A percentile compares a stretch with the other conserved stretches of the same genome.
These are phyloP conservation scores for Pomacea canaliculata DNA, from an alignment of 2,888 invertebrate genomes.

Conservation along the genomic window DNA sequence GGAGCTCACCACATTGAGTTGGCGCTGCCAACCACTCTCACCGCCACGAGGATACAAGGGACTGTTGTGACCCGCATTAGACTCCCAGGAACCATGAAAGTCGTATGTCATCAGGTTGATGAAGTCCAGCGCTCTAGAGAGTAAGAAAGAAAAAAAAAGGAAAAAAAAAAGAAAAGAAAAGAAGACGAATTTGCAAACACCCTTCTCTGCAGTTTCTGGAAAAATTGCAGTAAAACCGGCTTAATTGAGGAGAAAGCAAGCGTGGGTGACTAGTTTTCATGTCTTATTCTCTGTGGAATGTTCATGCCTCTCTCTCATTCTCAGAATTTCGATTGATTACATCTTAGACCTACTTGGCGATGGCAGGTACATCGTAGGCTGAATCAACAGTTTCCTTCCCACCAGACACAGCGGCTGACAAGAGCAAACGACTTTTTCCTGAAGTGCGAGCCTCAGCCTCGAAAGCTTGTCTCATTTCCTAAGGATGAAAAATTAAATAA, in stretches of 20 bases:
- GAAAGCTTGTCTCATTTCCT: conserved; percentile 60
- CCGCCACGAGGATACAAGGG: conserved; percentile 51
- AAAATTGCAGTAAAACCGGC: no score
- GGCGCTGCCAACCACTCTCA: conserved; percentile 33
- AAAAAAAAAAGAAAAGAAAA: neutral
- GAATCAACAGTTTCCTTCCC: conserved; percentile 59
- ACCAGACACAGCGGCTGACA: conserved; percentile 65
- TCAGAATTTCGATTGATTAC: neutral
- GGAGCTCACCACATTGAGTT: conserved; percentile 37
- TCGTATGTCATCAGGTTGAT: conserved; percentile 63
- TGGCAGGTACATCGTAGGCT: conserved; percentile 58
- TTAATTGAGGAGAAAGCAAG: no score
- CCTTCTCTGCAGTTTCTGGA: no score
- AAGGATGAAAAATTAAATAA: neutral
- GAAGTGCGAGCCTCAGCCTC: conserved; percentile 48
- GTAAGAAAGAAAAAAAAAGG: neutral
- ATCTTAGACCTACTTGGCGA: conserved; percentile 46
- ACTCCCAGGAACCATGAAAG: conserved; percentile 63
- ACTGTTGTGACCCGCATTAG: conserved; percentile 60
- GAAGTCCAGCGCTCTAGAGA: conserved; percentile 48
- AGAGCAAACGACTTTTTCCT: conserved; percentile 49
- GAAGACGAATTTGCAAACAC: neutral
- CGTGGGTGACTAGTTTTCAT: no score
- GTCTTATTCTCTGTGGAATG: neutral
- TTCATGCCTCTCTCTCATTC: neutral